Conservation (phyloP, 2,113 vertebrate species). For the Sceloporus undulatus region DNA sequence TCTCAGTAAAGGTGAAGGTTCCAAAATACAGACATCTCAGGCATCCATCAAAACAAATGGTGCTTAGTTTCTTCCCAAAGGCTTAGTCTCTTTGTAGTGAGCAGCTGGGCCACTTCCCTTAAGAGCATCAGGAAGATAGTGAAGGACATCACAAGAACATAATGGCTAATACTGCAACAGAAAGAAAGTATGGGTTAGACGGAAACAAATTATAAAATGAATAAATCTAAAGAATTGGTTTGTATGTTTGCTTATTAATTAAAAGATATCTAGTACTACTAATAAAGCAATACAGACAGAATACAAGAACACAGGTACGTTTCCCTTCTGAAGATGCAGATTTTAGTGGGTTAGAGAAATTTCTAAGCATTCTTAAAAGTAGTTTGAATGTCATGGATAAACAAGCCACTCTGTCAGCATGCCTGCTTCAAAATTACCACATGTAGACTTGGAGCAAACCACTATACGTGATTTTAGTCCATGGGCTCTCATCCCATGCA, state of each 20-base stretch:
- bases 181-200: conserved; percentile 33
- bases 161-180: conserved; percentile 93
- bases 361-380: not conserved
- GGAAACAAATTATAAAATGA: conserved; percentile 15
- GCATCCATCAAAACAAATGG: conserved; percentile 79
- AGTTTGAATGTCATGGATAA: not conserved
- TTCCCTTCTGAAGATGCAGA: not conserved
- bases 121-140: conserved; percentile 95
- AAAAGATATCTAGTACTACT: not conserved
- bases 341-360: not conserved
- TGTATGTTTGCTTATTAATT: accelerated
- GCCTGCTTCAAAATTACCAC: not conserved
- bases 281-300: not conserved
- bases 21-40: not conserved
- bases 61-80: conserved; percentile 80
- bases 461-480: not conserved
- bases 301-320: not conserved
- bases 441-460: not conserved
- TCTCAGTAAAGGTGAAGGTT: conserved; percentile 36
- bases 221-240: not conserved
- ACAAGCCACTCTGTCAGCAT: not conserved
- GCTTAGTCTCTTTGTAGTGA: conserved; percentile 86
- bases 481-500: too few species aligned
- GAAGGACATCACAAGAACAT: conserved; percentile 96
- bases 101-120: conserved; percentile 87